Evolutionary conservation across 2,888 invertebrate genomes (phyloP).

Genomic region (Busseola fusca): DNA sequence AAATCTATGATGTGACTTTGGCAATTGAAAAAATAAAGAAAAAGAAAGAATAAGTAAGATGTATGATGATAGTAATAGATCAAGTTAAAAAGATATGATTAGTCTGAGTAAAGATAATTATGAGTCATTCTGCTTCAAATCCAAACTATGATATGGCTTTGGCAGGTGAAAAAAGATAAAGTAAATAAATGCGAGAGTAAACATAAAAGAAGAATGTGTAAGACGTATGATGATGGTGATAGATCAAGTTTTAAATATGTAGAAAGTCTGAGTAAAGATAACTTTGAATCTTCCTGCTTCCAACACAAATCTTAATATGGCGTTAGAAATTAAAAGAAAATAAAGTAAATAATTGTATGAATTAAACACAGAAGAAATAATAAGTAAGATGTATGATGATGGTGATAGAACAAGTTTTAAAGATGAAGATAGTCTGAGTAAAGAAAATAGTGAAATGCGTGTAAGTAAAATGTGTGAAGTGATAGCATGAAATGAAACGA

Average conservation of each 20-base stretch:
- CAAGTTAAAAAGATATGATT: no score
- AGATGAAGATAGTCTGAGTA: conserved; percentile 4
- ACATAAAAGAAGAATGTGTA: neutral
- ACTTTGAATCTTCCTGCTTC: neutral
- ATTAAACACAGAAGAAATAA: neutral
- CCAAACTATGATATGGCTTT: neutral
- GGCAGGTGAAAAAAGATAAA: neutral
- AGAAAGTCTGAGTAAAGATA: conserved; percentile 3
- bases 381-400: neutral
- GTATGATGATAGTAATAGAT: no score
- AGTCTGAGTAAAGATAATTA: no score
- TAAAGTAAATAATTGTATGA: neutral
- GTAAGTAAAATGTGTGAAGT: conserved; percentile 31
- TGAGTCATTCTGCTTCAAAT: neutral
- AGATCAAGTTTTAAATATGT: conserved; percentile 6
- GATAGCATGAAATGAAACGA: conserved; percentile 70
- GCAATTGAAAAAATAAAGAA: neutral
- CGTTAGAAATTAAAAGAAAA: neutral
- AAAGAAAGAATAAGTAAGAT: no score
- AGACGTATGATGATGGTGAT: neutral
- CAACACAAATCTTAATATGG: neutral
- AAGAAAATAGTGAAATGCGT: conserved; percentile 28
- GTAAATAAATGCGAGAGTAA: conserved; percentile 1
- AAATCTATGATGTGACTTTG: neutral
- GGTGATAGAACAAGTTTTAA: conserved; percentile 9